Evolutionary conservation across 1,140 invertebrate species (phyloP), one percentile per base, ranked within the genome.

Genomic region (Drosophila quadrilineata): DNA sequence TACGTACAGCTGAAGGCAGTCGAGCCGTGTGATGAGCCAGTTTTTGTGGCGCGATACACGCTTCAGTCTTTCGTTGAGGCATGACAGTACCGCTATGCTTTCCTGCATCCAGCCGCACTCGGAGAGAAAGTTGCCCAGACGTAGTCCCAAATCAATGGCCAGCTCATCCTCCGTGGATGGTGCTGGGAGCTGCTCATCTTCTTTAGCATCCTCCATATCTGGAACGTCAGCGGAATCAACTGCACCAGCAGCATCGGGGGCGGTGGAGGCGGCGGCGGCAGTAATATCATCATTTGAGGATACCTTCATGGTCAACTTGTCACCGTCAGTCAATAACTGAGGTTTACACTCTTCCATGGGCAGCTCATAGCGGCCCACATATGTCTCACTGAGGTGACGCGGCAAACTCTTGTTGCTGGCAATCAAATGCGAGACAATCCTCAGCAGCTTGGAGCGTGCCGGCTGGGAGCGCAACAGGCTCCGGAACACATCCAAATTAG

Each of bases 101-200:
- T 95, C 93, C 21, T 88, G 87, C 90, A 94, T 95, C 94, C 95
- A 96, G 0, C 95, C 95, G n/a, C 94, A 94, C 75, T 97, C 96
- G 75, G 93, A 94, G 0, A 97, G 92, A 91, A 98, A 97, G 49
- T 93, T 92, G 65, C 95, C 94, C 70, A 94, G 66, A 75, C 90
- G 89, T 29, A 94, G 71, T 26, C 93, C 93, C 26, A 92, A 69
- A 71, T 92, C 91, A 52, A 93, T 92, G 10, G 90, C 66, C 3
- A 48, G 8, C 1, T 10, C 24, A 38, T 74, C 66, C 6, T 75
- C 59, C 2, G 28, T 12, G n/a, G 36, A n/a, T 36, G 50, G 21
- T 3, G 31, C 0, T 10, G 40, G 26, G 19, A 36, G 40, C 17
- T 40, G 2, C 3, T 22, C 0, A 6, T 28, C 6, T 28, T 28